Evolutionary conservation across 2,888 invertebrate genomes (phyloP).

Genomic region (Meiosimyza decipiens): DNA sequence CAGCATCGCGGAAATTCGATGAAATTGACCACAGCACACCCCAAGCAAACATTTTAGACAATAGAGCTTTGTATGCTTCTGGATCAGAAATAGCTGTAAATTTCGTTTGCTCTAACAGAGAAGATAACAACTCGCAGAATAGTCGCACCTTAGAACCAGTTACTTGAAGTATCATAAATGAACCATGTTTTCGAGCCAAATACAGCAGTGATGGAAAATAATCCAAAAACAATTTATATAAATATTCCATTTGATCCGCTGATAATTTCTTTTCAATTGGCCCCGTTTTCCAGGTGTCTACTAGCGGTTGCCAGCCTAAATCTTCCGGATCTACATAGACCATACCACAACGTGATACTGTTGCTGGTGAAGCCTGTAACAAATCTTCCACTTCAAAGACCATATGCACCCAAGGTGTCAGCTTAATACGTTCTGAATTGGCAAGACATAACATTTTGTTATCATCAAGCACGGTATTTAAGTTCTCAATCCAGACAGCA

Average conservation of each 20-base stretch:
- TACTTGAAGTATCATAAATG: constrained; percentile 82
- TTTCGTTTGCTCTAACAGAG: constrained; percentile 74
- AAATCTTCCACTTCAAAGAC: constrained; percentile 87
- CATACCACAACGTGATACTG: constrained; percentile 87
- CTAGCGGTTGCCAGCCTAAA: constrained; percentile 82
- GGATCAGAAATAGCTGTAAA: constrained; percentile 66
- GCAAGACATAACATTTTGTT: constrained; percentile 94
- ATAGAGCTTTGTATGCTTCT: constrained; percentile 73
- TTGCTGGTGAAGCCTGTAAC: constrained; percentile 91
- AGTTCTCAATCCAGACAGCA: constrained; percentile 94
- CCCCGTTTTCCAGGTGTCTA: constrained; percentile 79
- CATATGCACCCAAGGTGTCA: constrained; percentile 90
- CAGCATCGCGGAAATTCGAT: constrained; percentile 81
- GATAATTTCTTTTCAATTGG: constrained; percentile 68
- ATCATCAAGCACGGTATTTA: constrained; percentile 92
- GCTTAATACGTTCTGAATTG: constrained; percentile 90
- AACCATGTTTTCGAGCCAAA: constrained; percentile 77
- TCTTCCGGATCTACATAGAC: constrained; percentile 90
- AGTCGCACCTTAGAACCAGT: constrained; percentile 84
- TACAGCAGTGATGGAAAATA: constrained; percentile 76
- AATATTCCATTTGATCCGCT: constrained; percentile 71
- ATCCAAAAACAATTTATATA: constrained; percentile 74
- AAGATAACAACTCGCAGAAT: constrained; percentile 79
- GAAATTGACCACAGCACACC: constrained; percentile 87
- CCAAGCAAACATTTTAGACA: constrained; percentile 84